Base-by-base conservation (phyloP, 2,113 vertebrate genomes). In the Peromyscus maniculatus region DNA sequence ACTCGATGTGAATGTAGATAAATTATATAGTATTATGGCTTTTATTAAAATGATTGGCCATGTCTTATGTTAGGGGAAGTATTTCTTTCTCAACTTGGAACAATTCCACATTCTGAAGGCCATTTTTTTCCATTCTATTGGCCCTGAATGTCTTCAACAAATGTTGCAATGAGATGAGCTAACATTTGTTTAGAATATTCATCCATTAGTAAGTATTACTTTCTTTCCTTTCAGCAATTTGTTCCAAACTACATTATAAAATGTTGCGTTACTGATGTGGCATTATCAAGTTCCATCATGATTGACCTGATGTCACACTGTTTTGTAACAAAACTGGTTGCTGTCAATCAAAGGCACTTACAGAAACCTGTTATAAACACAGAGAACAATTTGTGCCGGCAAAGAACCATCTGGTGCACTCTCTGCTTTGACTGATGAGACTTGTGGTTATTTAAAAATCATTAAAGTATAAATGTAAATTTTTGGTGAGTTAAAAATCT, bases 221-320 rank as follows among this genome's bases (percentile, higher is more conserved):
- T 96, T 91, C 52, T 95, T 67, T 79, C 87, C 64, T 80, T 79
- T 84, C 8, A 86, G 79, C 59, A 96, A 43, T 94, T 93, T 97
- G 49, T 86, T 95, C 24, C 43, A 93, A 93, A 82, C 72, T 95
- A 84, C 46, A 96, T 95, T 74, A 82, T 97, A 91, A 97, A 98
- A 97, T 97, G 96, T 74, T 93, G 2, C 39, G 87, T 87, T 98
- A 95, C 91, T 91, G 94, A 94, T 90, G 89, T 93, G 93, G 87
- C 94, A 95, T 91, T 96, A 97, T 80, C 97, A 97, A 96, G 69
- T 75, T 87, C 15, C 91, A 96, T 96, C 57, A 78, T 74, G 31
- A 96, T 88, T 96, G 95, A 90, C 88, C 96, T 95, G 55, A 84
- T 97, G 95, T 94, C 92, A 95, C 74, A 97, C 89, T 95, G 88